Percentiles rank a stretch among this genome's conserved stretches.
Conservation (phyloP, 2,888 invertebrate species). For the Selenia dentaria region DNA sequence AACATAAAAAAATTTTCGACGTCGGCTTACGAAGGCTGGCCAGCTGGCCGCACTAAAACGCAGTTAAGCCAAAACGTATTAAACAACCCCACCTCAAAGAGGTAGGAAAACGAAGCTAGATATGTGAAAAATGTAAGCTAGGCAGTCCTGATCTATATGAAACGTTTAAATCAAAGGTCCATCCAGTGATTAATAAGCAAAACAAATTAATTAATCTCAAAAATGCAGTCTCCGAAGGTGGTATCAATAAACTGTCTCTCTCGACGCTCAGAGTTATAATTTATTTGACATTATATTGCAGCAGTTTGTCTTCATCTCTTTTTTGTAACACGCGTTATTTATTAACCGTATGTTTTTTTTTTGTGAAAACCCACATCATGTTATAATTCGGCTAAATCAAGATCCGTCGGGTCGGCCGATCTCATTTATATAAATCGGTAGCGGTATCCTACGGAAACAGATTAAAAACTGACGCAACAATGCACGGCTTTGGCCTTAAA, state of each 20-base stretch:
- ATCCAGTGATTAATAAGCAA: conserved; percentile 16
- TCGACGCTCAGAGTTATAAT: conserved; percentile 46
- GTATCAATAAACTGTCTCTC: conserved; percentile 36
- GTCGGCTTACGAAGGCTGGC: too few species aligned
- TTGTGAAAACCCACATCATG: conserved; percentile 77
- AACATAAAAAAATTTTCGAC: too few species aligned
- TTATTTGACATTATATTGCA: conserved; percentile 63
- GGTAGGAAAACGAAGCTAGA: too few species aligned
- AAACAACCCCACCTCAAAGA: too few species aligned
- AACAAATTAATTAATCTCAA: conserved; percentile 32
- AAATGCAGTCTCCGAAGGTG: conserved; percentile 30
- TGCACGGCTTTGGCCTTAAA: conserved; percentile 74
- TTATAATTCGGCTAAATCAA: conserved; percentile 79
- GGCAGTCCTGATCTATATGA: too few species aligned
- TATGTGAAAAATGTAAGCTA: too few species aligned
- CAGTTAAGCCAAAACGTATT: too few species aligned
- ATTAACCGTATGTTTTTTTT: conserved; percentile 72
- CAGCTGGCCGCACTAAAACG: too few species aligned
- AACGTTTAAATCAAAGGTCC: too few species aligned
- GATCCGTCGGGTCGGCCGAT: conserved; percentile 54
- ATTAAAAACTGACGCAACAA: conserved; percentile 79
- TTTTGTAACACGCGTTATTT: conserved; percentile 73
- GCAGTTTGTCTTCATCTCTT: conserved; percentile 79
- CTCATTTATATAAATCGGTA: conserved; percentile 83
- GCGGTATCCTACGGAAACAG: conserved; percentile 83